These are phyloP conservation scores for Amphibalanus amphitrite DNA, from an alignment of 1,140 invertebrate genomes.

Conservation along the genomic window DNA sequence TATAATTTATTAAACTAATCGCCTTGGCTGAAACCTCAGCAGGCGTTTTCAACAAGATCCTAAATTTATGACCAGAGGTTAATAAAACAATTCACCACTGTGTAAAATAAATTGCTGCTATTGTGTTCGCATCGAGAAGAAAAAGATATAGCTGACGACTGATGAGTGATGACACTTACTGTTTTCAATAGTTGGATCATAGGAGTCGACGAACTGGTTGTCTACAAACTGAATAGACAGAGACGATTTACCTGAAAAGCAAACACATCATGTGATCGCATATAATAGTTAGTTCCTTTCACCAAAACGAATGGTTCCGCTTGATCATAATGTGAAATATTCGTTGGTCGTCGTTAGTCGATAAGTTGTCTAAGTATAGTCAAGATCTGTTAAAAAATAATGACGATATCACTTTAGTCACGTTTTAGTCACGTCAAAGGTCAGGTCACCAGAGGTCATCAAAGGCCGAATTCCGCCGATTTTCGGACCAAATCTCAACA, in stretches of 20 bases:
- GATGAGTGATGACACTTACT: slow-evolving; percentile 23
- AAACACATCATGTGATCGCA: background rate
- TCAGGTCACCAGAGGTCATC: no score
- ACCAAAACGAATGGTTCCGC: background rate
- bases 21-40: no score
- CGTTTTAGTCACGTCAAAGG: no score
- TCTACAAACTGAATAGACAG: slow-evolving; percentile 41
- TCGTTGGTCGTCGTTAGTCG: background rate
- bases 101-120: no score
- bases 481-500: no score
- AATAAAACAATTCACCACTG: no score
- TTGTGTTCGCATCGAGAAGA: no score
- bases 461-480: no score
- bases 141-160: no score
- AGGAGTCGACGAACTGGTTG: slow-evolving; percentile 95
- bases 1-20: background rate
- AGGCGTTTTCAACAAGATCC: no score
- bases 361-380: background rate
- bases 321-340: background rate
- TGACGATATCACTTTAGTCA: background rate
- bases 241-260: background rate
- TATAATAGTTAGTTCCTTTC: background rate
- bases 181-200: slow-evolving; percentile 98
- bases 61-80: no score
- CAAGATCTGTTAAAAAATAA: background rate